Evolutionary conservation across 2,797 vertebrate genomes (phyloP).

Genomic region (Perodicticus potto): DNA sequence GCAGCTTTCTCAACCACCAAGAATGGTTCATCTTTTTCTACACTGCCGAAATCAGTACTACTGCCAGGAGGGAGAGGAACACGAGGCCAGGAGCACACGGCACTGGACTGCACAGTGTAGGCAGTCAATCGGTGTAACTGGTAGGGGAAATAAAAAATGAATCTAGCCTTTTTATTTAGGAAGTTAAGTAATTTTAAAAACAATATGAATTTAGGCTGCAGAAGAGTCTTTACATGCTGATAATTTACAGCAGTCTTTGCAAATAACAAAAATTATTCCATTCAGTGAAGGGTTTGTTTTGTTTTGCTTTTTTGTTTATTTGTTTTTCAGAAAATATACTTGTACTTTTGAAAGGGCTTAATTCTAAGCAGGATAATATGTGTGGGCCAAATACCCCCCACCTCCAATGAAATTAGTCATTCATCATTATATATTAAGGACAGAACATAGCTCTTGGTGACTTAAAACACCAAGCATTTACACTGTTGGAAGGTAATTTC

Average conservation of each 20-base stretch:
- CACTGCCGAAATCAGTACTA: constrained; percentile 75
- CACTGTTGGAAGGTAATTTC: constrained; percentile 65
- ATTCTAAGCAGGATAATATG: constrained; percentile 51
- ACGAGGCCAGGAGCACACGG: constrained; percentile 1
- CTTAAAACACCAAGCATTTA: constrained; percentile 59
- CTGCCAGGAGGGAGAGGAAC: background rate
- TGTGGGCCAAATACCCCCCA: background rate
- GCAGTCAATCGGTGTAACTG: background rate
- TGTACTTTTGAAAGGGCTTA: constrained; percentile 65
- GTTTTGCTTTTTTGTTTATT: background rate
- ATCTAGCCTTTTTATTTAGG: background rate
- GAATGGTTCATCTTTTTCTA: constrained; percentile 3
- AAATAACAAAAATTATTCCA: constrained; percentile 21
- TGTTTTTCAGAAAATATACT: constrained; percentile 38
- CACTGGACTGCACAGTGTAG: background rate
- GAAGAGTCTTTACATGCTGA: background rate
- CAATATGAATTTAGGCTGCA: constrained; percentile 35
- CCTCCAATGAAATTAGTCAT: constrained; percentile 53
- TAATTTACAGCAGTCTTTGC: constrained; percentile 44
- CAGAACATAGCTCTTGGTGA: constrained; percentile 67
- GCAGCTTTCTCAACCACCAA: constrained; percentile 67
- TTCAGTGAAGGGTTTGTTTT: background rate
- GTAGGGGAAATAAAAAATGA: background rate
- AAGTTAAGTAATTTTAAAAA: background rate
- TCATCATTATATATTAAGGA: constrained; percentile 68